Conservation (phyloP, 2,888 invertebrate species). For the Andrena praecox region DNA sequence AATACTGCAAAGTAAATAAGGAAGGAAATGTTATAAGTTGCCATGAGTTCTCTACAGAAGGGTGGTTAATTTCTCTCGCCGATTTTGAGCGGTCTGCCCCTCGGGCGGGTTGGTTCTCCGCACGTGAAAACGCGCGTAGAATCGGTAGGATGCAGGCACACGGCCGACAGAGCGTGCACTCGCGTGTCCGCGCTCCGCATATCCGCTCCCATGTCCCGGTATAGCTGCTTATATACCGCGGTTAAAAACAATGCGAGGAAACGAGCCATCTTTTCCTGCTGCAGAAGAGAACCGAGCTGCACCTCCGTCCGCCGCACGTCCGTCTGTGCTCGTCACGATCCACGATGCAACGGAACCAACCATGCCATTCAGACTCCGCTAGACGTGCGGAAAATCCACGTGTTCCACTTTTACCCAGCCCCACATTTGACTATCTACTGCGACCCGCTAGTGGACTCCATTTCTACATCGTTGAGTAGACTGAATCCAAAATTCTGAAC, state of each 20-base stretch:
- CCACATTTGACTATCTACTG: too few relatives aligned
- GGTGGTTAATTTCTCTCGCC: too few relatives aligned
- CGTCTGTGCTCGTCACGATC: constrained; percentile 43
- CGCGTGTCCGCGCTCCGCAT: constrained; percentile 81
- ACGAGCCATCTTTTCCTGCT: constrained; percentile 83
- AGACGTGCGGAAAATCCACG: constrained; percentile 23
- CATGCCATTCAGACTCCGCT: constrained; percentile 8
- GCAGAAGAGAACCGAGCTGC: constrained; percentile 65
- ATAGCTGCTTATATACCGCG: constrained; percentile 77
- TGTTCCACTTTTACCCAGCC: constrained; percentile 7
- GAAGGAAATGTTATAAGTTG: too few relatives aligned
- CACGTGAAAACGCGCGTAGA: constrained; percentile 46
- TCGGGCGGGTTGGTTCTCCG: constrained; percentile 35
- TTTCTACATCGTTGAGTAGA: too few relatives aligned
- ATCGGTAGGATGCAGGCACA: constrained; percentile 55
- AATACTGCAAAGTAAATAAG: too few relatives aligned
- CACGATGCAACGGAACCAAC: constrained; percentile 47
- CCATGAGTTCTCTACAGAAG: too few relatives aligned
- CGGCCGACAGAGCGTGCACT: constrained; percentile 78
- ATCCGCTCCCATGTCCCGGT: constrained; percentile 83
- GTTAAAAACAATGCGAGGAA: constrained; percentile 83
- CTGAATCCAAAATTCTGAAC: too few relatives aligned
- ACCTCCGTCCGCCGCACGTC: constrained; percentile 55
- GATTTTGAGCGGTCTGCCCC: constrained; percentile 2
- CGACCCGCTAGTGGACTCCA: too few relatives aligned